These are phyloP conservation scores for Eurytoma californica DNA, from an alignment of 2,888 invertebrate genomes.

Conservation along the genomic window DNA sequence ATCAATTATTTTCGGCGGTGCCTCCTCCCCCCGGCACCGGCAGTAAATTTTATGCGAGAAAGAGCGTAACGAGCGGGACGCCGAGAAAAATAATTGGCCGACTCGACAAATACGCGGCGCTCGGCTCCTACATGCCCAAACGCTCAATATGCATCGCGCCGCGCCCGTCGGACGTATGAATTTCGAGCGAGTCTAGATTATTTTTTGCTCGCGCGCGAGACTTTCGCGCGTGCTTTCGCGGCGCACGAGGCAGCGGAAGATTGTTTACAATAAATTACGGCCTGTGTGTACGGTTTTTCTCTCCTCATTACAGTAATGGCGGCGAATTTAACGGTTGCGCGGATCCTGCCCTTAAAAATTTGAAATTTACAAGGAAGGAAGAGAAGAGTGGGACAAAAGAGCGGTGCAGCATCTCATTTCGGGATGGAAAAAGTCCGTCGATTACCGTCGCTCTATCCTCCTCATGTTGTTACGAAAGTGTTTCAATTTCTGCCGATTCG, in stretches of 20 bases:
- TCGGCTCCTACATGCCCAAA: too few species aligned
- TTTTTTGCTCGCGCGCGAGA: conserved; percentile 9
- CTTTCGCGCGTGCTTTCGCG: not conserved
- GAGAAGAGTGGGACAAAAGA: too few species aligned
- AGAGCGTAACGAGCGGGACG: conserved; percentile 51
- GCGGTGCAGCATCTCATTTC: too few species aligned
- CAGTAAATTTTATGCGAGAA: conserved; percentile 52
- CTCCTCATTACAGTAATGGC: not conserved
- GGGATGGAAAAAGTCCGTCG: too few species aligned
- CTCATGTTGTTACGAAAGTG: too few species aligned
- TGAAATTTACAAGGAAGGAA: too few species aligned
- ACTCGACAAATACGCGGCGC: conserved; percentile 47
- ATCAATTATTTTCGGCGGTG: conserved; percentile 53
- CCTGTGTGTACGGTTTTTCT: conserved; percentile 7
- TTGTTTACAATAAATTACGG: not conserved
- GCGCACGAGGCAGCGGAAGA: too few species aligned
- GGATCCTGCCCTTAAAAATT: too few species aligned
- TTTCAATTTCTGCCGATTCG: too few species aligned
- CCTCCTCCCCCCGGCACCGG: conserved; percentile 16
- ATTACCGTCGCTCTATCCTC: too few species aligned
- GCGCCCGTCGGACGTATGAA: conserved; percentile 3
- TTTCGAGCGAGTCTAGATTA: conserved; percentile 27
- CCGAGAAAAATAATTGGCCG: conserved; percentile 55
- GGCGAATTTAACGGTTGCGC: too few species aligned
- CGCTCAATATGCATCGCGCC: not conserved